phyloP scores from a whole-genome alignment of 2,113 vertebrate species.

The Oreotrochilus melanogaster region DNA sequence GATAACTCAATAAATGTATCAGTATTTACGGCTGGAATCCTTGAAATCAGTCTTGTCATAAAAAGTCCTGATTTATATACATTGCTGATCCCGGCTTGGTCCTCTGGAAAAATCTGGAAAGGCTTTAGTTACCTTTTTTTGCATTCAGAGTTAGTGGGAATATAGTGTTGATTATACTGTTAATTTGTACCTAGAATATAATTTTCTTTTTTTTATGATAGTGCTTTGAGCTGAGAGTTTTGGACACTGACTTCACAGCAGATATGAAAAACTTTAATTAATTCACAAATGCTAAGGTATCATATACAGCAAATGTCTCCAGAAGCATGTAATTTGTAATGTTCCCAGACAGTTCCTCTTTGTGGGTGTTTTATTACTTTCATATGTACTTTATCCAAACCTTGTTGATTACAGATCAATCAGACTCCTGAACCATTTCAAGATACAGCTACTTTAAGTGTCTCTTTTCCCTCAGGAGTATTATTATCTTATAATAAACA shows the following conservation, averaged over 20 bases:
- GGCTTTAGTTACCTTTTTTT: neutral
- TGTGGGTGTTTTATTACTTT: neutral
- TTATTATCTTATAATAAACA: constrained; percentile 34
- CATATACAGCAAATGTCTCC: neutral
- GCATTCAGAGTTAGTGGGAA: neutral
- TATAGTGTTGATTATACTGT: neutral
- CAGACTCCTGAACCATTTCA: constrained; percentile 13
- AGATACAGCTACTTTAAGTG: neutral
- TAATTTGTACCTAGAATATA: neutral
- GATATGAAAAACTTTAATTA: neutral
- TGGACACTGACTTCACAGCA: neutral
- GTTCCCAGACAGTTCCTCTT: neutral
- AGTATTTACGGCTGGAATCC: neutral
- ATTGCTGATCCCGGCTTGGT: neutral
- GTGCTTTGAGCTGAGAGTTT: neutral
- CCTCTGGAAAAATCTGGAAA: neutral
- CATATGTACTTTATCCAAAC: neutral
- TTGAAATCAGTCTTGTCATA: neutral
- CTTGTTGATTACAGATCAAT: constrained; percentile 14
- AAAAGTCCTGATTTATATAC: neutral
- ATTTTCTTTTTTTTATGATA: neutral
- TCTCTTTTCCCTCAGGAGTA: neutral
- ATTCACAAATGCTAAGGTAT: neutral
- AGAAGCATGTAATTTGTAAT: neutral
- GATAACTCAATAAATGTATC: neutral